These are phyloP conservation scores for Lasioglossum malachurum DNA, from an alignment of 2,888 invertebrate species.

Conservation along the genomic window DNA sequence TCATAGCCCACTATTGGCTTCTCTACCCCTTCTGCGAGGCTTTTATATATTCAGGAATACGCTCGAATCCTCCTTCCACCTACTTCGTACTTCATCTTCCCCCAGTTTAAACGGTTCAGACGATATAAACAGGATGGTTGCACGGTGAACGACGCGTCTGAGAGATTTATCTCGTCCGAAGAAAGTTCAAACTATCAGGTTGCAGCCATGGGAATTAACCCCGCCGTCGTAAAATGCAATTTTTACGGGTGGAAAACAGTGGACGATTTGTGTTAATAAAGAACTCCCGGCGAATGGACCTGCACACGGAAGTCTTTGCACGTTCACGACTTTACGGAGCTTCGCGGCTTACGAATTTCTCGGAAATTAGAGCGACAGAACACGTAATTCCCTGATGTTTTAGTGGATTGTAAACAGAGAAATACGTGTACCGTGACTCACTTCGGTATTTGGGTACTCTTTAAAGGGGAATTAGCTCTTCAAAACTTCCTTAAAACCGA, in stretches of 20 bases:
- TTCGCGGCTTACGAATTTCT: neutral
- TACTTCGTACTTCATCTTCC: neutral
- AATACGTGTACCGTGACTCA: neutral
- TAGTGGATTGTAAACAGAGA: neutral
- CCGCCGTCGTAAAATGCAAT: slow-evolving; percentile 11
- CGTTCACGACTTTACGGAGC: neutral
- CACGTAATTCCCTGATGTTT: neutral
- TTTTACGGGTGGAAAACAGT: neutral
- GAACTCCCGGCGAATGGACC: neutral
- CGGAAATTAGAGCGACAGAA: neutral
- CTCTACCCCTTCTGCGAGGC: neutral
- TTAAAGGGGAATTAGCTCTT: neutral
- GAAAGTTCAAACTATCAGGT: neutral
- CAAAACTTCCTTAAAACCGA: neutral
- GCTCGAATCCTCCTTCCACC: neutral
- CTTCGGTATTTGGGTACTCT: neutral
- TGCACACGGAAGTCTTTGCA: neutral
- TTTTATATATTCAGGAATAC: neutral
- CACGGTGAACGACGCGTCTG: neutral
- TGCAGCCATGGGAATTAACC: neutral
- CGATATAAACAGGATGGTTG: slow-evolving; percentile 5
- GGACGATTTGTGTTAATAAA: neutral
- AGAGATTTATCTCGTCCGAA: slow-evolving; percentile 1
- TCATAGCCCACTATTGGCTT: neutral
- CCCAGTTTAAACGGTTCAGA: slow-evolving; percentile 9